Conservation (phyloP, 2,888 invertebrate species). For the Auanema freiburgensis region DNA sequence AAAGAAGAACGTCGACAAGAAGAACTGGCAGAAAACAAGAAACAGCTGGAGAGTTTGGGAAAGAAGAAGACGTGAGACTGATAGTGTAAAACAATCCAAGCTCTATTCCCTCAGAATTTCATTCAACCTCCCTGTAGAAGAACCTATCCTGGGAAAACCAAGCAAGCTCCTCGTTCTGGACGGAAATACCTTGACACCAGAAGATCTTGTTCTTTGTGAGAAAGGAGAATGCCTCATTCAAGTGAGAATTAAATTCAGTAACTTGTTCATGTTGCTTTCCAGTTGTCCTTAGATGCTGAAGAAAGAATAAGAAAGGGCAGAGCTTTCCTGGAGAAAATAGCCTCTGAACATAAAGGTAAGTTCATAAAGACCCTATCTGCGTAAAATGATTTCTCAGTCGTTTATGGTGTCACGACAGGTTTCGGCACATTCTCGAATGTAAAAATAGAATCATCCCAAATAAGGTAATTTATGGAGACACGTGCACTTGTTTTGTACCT, state of each 20-base stretch:
- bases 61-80: slow-evolving; percentile 9
- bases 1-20: slow-evolving; percentile 36
- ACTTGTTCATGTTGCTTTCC: slow-evolving; percentile 15
- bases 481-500: not conserved
- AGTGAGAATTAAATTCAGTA: slow-evolving; percentile 61
- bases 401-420: slow-evolving; percentile 74
- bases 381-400: slow-evolving; percentile 66
- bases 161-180: slow-evolving; percentile 68
- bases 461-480: slow-evolving; percentile 67
- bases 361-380: not conserved
- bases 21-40: slow-evolving; percentile 26
- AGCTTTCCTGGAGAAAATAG: slow-evolving; percentile 71
- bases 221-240: slow-evolving; percentile 70
- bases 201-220: slow-evolving; percentile 71
- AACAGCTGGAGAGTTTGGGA: slow-evolving; percentile 26
- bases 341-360: slow-evolving; percentile 71
- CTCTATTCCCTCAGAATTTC: slow-evolving; percentile 1
- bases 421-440: slow-evolving; percentile 74
- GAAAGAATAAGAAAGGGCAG: slow-evolving; percentile 70
- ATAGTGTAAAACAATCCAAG: not conserved
- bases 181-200: slow-evolving; percentile 69
- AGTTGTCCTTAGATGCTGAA: slow-evolving; percentile 70
- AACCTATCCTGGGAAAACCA: slow-evolving; percentile 26
- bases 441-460: slow-evolving; percentile 70
- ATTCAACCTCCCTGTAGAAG: slow-evolving; percentile 20